Percentiles rank a stretch among this genome's conserved stretches.
phyloP scores from a whole-genome alignment of 2,888 invertebrate species.

The Schizaphis graminum region DNA sequence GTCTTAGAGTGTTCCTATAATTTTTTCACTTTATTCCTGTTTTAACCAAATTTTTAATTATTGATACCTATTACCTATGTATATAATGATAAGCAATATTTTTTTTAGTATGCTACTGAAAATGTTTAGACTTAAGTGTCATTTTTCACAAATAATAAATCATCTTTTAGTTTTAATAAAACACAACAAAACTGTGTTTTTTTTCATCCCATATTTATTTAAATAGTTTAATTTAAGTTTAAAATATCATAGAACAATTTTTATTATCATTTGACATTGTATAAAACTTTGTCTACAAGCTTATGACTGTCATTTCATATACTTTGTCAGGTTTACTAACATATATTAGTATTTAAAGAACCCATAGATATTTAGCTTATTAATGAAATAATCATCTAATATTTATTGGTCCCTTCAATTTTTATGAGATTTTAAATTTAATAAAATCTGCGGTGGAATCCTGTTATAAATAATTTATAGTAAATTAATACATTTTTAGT shows the following conservation, averaged over 20 bases:
- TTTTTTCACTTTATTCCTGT: slow-evolving; percentile 37
- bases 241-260: background rate
- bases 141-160: slow-evolving; percentile 54
- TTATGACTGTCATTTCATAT: background rate
- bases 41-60: slow-evolving; percentile 38
- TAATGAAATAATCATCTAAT: background rate
- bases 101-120: slow-evolving; percentile 23
- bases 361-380: background rate
- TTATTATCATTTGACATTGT: background rate
- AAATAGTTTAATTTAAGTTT: background rate
- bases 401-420: background rate
- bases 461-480: background rate
- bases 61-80: background rate
- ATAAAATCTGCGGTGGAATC: background rate
- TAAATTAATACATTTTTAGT: background rate
- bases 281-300: background rate
- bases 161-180: slow-evolving; percentile 33
- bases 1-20: slow-evolving; percentile 33
- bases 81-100: background rate
- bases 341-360: background rate
- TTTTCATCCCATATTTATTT: background rate
- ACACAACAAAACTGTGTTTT: slow-evolving; percentile 26
- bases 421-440: background rate
- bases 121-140: slow-evolving; percentile 43
- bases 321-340: background rate